A percentile compares a stretch with the other conserved stretches of the same genome.
Evolutionary conservation across 2,888 invertebrate genomes (phyloP).

Genomic region (Caprella mutica): DNA sequence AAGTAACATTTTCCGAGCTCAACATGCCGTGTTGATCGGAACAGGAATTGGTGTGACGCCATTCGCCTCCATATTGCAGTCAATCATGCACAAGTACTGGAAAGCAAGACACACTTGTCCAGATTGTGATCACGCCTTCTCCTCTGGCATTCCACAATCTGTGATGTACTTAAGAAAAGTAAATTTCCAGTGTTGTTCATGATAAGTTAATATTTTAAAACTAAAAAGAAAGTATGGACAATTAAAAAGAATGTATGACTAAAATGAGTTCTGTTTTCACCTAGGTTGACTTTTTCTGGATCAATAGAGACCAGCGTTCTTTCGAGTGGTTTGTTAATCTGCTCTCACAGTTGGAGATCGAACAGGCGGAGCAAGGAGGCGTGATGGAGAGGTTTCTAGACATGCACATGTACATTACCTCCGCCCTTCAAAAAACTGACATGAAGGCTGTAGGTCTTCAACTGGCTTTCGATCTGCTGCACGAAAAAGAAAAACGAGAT

Average conservation of each 20-base stretch:
- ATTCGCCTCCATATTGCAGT: constrained; percentile 87
- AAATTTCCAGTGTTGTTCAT: too few species aligned
- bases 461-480: constrained; percentile 75
- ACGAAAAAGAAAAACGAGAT: constrained; percentile 84
- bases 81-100: constrained; percentile 85
- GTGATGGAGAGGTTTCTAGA: constrained; percentile 77
- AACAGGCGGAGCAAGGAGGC: constrained; percentile 74
- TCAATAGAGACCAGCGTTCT: constrained; percentile 83
- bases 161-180: constrained; percentile 80
- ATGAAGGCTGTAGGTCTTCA: constrained; percentile 91
- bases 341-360: constrained; percentile 81
- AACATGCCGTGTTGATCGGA: constrained; percentile 86
- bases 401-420: constrained; percentile 96
- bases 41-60: constrained; percentile 96
- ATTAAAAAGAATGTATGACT: too few species aligned
- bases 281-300: constrained; percentile 95
- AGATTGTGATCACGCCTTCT: constrained; percentile 72
- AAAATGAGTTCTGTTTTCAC: too few species aligned
- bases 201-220: too few species aligned
- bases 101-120: constrained; percentile 73
- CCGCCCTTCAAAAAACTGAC: constrained; percentile 77
- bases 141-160: constrained; percentile 63
- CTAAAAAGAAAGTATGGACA: too few species aligned
- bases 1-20: constrained; percentile 83
- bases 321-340: constrained; percentile 96